A percentile compares a stretch with the other conserved stretches of the same genome.
Conservation (phyloP, 2,113 vertebrate genomes). For the Mugil cephalus region DNA sequence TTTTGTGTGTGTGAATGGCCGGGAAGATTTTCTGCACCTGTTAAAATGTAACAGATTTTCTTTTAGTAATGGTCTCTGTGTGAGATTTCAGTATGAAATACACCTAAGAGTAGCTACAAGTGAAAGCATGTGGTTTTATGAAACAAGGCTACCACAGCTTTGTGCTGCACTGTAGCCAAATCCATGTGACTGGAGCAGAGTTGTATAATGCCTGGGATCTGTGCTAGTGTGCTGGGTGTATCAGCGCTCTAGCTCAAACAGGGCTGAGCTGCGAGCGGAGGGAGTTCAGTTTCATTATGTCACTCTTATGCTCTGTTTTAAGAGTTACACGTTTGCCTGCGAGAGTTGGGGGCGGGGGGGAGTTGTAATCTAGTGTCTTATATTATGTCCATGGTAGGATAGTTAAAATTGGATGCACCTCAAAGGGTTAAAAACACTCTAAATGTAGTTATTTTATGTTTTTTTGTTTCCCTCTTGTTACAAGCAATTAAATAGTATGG, state of each 20-base stretch:
- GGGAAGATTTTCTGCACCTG: too few relatives aligned
- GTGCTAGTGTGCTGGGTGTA: conserved; percentile 65
- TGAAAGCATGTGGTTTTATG: conserved; percentile 64
- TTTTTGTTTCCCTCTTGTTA: background rate
- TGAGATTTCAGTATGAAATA: background rate
- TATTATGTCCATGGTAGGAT: background rate
- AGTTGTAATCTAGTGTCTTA: background rate
- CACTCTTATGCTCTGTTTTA: conserved; percentile 2
- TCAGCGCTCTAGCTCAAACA: conserved; percentile 18
- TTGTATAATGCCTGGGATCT: conserved; percentile 76
- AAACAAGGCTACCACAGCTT: conserved; percentile 53
- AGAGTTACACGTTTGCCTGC: background rate
- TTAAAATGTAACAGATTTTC: background rate
- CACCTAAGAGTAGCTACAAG: background rate
- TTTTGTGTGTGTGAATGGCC: background rate
- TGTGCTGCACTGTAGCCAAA: conserved; percentile 37
- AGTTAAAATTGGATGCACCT: background rate
- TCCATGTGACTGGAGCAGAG: conserved; percentile 72
- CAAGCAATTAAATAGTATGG: too few relatives aligned
- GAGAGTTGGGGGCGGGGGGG: too few relatives aligned
- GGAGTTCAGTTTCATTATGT: conserved; percentile 29
- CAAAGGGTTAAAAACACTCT: background rate
- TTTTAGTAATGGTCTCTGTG: background rate
- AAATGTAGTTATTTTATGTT: background rate
- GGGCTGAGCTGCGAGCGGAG: conserved; percentile 22